Evolutionary conservation across 1,140 invertebrate genomes (phyloP).

Genomic region (Papilio polyxenes): DNA sequence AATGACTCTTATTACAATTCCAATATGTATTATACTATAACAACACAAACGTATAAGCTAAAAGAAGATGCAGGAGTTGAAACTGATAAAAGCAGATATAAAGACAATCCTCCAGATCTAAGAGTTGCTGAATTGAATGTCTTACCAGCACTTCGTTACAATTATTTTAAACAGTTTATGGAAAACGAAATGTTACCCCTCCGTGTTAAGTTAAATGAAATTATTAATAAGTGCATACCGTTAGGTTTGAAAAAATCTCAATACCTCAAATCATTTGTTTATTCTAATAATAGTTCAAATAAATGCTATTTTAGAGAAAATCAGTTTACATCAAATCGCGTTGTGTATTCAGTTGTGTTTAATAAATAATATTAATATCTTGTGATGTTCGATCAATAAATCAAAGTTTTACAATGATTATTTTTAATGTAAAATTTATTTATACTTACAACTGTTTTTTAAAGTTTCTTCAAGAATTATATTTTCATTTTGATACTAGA

Average conservation of each 20-base stretch:
- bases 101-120: background rate
- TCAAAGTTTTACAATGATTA: background rate
- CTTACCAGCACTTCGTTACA: constrained; percentile 54
- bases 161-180: constrained; percentile 54
- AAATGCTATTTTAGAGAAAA: constrained; percentile 41
- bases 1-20: constrained; percentile 26
- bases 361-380: constrained; percentile 52
- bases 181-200: constrained; percentile 66
- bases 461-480: background rate
- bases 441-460: background rate
- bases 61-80: background rate
- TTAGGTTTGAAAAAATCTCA: constrained; percentile 48
- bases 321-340: constrained; percentile 59
- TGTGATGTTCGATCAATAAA: constrained; percentile 9
- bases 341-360: constrained; percentile 68
- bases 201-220: constrained; percentile 59
- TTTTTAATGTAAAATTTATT: background rate
- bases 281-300: constrained; percentile 34
- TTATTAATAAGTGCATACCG: constrained; percentile 57
- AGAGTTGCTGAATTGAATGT: constrained; percentile 37
- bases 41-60: background rate
- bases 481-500: background rate
- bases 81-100: background rate
- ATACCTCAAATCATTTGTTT: background rate
- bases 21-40: constrained; percentile 13